Evolutionary conservation across 2,888 invertebrate species (phyloP), one percentile per base, ranked within the genome.

Genomic region (Phlogophora meticulosa): DNA sequence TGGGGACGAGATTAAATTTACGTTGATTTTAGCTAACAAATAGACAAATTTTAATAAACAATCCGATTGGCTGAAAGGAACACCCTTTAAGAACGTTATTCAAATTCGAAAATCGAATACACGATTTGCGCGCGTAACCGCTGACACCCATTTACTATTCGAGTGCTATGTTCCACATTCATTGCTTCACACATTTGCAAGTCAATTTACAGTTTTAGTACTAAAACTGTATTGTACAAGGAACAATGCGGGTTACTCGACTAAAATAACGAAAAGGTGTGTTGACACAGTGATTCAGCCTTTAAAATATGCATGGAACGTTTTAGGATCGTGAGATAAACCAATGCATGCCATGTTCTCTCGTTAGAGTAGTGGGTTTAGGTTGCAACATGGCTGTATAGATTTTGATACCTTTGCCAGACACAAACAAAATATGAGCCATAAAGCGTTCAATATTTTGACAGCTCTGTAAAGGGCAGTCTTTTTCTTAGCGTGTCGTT

Each of bases 211-310:
- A 2, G 43, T 69, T 63, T 43, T 57, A 42, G 24, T 60, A 57
- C 42, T 51, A 42, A 68, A 63, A 40, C 45, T 13, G 65, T 52
- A 52, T 55, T 62, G 65, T 60, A 48, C 32, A 52, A 24, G 3
- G 4, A 62, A 80, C 49, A 72, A 62, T 48, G 38, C 49, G 46
- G 24, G 20, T 9, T 20, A 28, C 9, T 48, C 22, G 36, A 20
- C 24, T 28, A 51, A 46, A 42, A 64, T 74, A 43, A 15, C 43
- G 13, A 24, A 55, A 63, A 74, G 72, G 72, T 72, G 67, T 83
- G 70, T 83, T 81, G 74, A 72, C 71, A 71, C 48, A 69, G 58
- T 83, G 82, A 81, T 65, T 81, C 76, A 82, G 56, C 24, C 7
- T 22, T 51, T 67, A 76, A n/a, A 73, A 70, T 74, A 83, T 83